Evolutionary conservation across 2,888 invertebrate genomes (phyloP).

Genomic region (Phorcus lineatus): DNA sequence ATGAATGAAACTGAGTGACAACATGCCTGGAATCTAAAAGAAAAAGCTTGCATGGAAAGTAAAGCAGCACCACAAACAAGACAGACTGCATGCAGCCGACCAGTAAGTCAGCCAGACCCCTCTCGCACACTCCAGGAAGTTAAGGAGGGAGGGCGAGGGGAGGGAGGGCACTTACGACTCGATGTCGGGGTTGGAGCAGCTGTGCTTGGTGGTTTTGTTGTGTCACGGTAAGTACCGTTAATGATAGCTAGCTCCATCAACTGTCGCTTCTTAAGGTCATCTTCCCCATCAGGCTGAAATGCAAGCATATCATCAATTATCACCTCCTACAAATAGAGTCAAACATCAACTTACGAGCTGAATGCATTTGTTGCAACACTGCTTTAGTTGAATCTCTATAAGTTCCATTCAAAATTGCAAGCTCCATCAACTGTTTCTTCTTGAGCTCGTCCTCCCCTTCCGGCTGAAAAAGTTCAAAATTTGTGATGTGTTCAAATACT

Average conservation of each 20-base stretch:
- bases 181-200: constrained; percentile 55
- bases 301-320: background rate
- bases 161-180: constrained; percentile 63
- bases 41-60: background rate
- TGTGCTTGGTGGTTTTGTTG: constrained; percentile 64
- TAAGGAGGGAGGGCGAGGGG: background rate
- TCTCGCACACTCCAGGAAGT: background rate
- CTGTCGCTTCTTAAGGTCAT: constrained; percentile 99
- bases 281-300: constrained; percentile 97
- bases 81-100: background rate
- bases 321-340: background rate
- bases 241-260: constrained; percentile 99
- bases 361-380: constrained; percentile 44
- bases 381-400: constrained; percentile 85
- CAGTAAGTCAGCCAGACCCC: background rate
- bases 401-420: constrained; percentile 99
- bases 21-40: constrained; percentile 19
- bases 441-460: constrained; percentile 99
- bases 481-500: no score
- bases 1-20: background rate
- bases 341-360: constrained; percentile 61
- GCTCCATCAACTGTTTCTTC: constrained; percentile 99
- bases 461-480: constrained; percentile 81
- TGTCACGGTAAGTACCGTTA: constrained; percentile 92
- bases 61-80: constrained; percentile 20